Evolutionary conservation across 2,888 invertebrate species (phyloP).

Genomic region (Corbicula japonica): DNA sequence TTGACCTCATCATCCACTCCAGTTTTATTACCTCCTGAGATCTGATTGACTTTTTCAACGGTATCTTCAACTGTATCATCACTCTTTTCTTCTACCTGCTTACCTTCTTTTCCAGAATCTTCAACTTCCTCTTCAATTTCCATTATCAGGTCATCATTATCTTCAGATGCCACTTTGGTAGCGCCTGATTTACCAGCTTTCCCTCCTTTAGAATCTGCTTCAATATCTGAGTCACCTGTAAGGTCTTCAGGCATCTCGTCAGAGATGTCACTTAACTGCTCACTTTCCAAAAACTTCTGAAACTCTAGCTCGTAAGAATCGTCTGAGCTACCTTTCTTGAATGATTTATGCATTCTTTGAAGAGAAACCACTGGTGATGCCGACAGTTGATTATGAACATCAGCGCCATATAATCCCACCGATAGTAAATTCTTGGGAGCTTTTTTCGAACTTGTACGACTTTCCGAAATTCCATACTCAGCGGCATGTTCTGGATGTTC

Average conservation of each 20-base stretch:
- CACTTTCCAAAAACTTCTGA: too few relatives aligned
- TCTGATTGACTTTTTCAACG: background rate
- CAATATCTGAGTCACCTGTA: background rate
- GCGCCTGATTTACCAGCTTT: too few relatives aligned
- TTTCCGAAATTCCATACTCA: conserved; percentile 33
- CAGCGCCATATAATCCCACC: conserved; percentile 25
- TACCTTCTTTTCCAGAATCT: background rate
- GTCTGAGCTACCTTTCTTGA: background rate
- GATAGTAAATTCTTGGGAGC: conserved; percentile 30
- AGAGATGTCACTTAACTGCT: too few relatives aligned
- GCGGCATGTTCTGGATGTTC: conserved; percentile 37
- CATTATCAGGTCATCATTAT: background rate
- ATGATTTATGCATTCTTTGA: background rate
- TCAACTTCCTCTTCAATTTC: background rate
- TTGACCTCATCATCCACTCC: conserved; percentile 1
- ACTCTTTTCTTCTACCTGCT: background rate
- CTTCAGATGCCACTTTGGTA: background rate
- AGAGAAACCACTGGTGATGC: conserved; percentile 32
- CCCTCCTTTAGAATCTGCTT: background rate
- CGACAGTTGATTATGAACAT: conserved; percentile 30
- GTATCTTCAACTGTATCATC: conserved; percentile 10
- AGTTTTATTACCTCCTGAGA: too few relatives aligned
- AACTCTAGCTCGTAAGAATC: too few relatives aligned
- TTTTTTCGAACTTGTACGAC: too few relatives aligned
- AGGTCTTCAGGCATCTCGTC: too few relatives aligned